Base-by-base conservation (phyloP, 2,797 vertebrate species). In the Neoniphon sammara region DNA sequence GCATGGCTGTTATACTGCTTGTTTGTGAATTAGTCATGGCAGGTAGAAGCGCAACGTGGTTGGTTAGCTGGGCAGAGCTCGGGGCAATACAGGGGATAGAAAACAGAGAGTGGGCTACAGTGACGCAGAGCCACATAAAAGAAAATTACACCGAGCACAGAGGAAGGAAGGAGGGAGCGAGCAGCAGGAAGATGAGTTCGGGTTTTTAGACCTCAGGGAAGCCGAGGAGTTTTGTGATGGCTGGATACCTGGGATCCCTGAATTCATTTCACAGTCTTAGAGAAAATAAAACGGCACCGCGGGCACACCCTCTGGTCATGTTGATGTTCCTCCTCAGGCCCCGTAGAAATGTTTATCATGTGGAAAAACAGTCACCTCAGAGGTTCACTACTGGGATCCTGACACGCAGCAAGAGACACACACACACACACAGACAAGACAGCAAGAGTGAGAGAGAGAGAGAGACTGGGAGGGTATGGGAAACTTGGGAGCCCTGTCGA, bases 361-460 rank as follows among this genome's bases (percentile, higher is more conserved):
- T 85, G 88, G 88, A 86, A 74, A 86, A 89, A 89, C 85, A 78
- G 88, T 84, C 90, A 84, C 77, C 85, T 95, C 92, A 95, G 90
- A 95, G 93, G 92, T 94, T 95, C 91, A 95, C 94, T 71, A 95
- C 94, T 46, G 94, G 94, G 88, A 95, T 95, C 91, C 94, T 95
- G 90, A 84, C 84, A 86, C 59, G 60, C 64, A 78, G 79, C 65
- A 79, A 90, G 78, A 91, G 78, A 88, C 59, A 88, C 20, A 87
- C 27, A 88, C 68, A 73, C 47, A 53, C 25, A 73, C 54, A 71
- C 18, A 54, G 12, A 73, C 58, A 87, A 70, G 80, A 84, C 70
- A 66, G 27, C 70, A 66, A 52, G 42, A 66, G 17, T 69, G 20
- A 58, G 5, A 57, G 7, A 1, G 15, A 34, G 44, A 52, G 7